Conservation (phyloP, 1,140 invertebrate species). For the Drosophila lacteicornis region DNA sequence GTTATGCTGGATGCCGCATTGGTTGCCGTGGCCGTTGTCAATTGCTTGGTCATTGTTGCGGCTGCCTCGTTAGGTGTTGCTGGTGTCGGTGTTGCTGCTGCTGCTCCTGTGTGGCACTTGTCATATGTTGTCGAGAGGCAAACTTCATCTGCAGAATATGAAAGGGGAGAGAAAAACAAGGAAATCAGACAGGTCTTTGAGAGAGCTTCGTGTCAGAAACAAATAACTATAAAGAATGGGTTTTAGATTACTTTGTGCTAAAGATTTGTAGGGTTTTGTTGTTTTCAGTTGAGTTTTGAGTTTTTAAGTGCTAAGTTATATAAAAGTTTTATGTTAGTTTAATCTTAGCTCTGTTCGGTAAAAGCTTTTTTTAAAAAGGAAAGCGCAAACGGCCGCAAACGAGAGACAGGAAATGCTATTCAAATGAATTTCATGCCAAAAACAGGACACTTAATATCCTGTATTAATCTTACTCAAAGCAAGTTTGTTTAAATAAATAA, state of each 20-base stretch:
- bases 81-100: conserved; percentile 30
- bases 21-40: conserved; percentile 70
- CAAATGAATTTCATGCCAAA: conserved; percentile 18
- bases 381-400: not conserved
- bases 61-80: conserved; percentile 33
- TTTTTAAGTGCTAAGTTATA: too few relatives aligned
- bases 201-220: conserved; percentile 1
- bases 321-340: too few relatives aligned
- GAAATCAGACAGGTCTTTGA: not conserved
- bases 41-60: conserved; percentile 77
- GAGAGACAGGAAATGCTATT: conserved; percentile 10
- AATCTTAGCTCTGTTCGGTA: not conserved
- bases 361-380: not conserved
- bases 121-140: conserved; percentile 63
- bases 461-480: not conserved
- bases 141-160: conserved; percentile 57
- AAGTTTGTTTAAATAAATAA: too few relatives aligned
- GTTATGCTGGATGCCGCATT: conserved; percentile 71
- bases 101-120: conserved; percentile 44
- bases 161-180: conserved; percentile 2
- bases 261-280: not conserved
- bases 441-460: conserved; percentile 13
- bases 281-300: not conserved
- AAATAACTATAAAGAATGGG: not conserved
- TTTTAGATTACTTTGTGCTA: not conserved